Percentiles rank a stretch among this genome's conserved stretches.
phyloP scores from a whole-genome alignment of 1,140 invertebrate species.

The Zaprionus gabonicus region DNA sequence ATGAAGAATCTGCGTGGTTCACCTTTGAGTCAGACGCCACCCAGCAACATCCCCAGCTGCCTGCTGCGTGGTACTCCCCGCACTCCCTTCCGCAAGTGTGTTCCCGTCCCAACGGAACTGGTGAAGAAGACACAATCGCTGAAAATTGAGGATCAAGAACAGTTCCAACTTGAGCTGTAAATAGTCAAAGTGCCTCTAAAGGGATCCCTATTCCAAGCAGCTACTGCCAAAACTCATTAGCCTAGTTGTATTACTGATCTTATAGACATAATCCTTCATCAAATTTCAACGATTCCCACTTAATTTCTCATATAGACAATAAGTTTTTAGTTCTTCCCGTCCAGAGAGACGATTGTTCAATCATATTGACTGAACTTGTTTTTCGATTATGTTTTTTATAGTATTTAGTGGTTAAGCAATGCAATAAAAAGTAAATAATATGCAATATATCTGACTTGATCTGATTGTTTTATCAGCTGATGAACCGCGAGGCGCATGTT shows the following conservation, averaged over 20 bases:
- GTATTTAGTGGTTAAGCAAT: slow-evolving; percentile 40
- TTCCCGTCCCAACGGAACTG: slow-evolving; percentile 66
- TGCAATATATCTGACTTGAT: neutral
- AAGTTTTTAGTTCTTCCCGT: slow-evolving; percentile 41
- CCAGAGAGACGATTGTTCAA: slow-evolving; percentile 34
- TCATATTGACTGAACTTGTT: slow-evolving; percentile 64
- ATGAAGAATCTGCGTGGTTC: slow-evolving; percentile 94
- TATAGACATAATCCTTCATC: slow-evolving; percentile 18
- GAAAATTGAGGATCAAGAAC: slow-evolving; percentile 83
- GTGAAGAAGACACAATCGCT: slow-evolving; percentile 63
- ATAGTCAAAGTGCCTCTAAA: neutral
- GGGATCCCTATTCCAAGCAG: slow-evolving; percentile 48
- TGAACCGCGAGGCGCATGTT: slow-evolving; percentile 24
- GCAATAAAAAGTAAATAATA: slow-evolving; percentile 40
- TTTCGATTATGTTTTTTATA: slow-evolving; percentile 21
- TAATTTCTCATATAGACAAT: slow-evolving; percentile 25
- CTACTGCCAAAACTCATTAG: slow-evolving; percentile 68
- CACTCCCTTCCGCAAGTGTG: slow-evolving; percentile 79
- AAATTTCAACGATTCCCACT: neutral
- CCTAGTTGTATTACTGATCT: slow-evolving; percentile 45
- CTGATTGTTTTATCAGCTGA: slow-evolving; percentile 46
- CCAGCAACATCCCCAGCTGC: slow-evolving; percentile 89
- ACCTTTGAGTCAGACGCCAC: slow-evolving; percentile 93
- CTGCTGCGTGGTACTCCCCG: slow-evolving; percentile 84
- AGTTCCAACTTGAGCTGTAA: slow-evolving; percentile 83